Base-by-base conservation (phyloP, 2,797 vertebrate species). In the Cuniculus paca region DNA sequence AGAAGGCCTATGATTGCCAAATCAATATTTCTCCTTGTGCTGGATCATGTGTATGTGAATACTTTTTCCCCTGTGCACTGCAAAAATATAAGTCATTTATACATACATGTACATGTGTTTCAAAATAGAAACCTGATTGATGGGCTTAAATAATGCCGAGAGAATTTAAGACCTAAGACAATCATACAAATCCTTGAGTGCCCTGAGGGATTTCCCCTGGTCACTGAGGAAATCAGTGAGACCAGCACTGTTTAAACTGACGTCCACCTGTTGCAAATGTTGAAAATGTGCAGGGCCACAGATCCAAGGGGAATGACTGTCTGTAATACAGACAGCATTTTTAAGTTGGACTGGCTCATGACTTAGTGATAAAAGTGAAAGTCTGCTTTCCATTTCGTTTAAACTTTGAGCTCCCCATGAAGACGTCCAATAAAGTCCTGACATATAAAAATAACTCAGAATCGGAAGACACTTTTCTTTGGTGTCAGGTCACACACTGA, bases 301-400 rank as follows among this genome's bases (percentile, higher is more conserved):
- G 48, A 77, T 82, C 70, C 3, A 2, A 31, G 84, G 54, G 88
- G 77, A 70, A 77, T 0, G 28, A 7, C 58, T 13, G 28, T 5
- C 39, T 75, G 24, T 68, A 81, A 87, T 39, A 20, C n/a, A 97
- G 72, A n/a, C 48, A 12, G 34, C 9, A 60, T 86, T 91, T 91
- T 75, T 75, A 92, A 83, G 82, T 0, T 1, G 52, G 65, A 84
- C 48, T 28, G 89, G 65, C 54, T n/a, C 0, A 0, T n/a, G 74
- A 77, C 78, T 90, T 31, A 10, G 10, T 24, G 84, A 96, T 93
- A 72, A 50, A 93, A 93, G 54, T 7, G 45, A 84, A 79, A 68
- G 74, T 93, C 95, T 97, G 95, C 74, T 97, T 97, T 79, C 96
- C 81, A 98, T 97, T 97, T 93, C 88, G 63, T 20, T 85, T 91